Conservation (phyloP, 2,113 vertebrate species). For the Promerops cafer region DNA sequence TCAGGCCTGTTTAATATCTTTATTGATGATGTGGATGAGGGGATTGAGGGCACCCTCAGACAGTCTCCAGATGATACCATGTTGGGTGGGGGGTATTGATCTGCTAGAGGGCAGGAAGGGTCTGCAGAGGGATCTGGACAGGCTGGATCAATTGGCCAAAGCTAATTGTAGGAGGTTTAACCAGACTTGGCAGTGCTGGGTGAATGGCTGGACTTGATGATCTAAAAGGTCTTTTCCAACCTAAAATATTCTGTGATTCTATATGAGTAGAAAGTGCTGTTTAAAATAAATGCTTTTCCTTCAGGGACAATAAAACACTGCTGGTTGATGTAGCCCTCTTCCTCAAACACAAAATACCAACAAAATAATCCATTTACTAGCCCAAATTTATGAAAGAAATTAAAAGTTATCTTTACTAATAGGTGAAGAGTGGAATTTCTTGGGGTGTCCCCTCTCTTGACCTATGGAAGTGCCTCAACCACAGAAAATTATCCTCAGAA, state of each 20-base stretch:
- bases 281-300: slow-evolving; percentile 27
- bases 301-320: background rate
- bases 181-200: background rate
- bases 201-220: background rate
- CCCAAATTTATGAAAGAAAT: background rate
- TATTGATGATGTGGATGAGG: background rate
- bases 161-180: background rate
- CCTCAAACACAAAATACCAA: background rate
- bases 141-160: background rate
- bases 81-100: background rate
- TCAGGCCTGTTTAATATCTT: background rate
- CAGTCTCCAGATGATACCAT: background rate
- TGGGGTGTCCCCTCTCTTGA: background rate
- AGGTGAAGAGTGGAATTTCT: background rate
- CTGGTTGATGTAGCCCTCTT: background rate
- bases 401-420: background rate
- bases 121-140: background rate
- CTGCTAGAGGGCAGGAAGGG: background rate
- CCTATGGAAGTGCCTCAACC: background rate
- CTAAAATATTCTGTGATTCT: background rate
- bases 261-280: background rate
- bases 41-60: background rate
- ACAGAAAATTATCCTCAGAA: background rate
- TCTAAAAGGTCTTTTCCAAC: background rate
- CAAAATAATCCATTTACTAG: background rate